Evolutionary conservation across 1,140 invertebrate genomes (phyloP), one percentile per base, ranked within the genome.

Genomic region (Trissolcus basalis): DNA sequence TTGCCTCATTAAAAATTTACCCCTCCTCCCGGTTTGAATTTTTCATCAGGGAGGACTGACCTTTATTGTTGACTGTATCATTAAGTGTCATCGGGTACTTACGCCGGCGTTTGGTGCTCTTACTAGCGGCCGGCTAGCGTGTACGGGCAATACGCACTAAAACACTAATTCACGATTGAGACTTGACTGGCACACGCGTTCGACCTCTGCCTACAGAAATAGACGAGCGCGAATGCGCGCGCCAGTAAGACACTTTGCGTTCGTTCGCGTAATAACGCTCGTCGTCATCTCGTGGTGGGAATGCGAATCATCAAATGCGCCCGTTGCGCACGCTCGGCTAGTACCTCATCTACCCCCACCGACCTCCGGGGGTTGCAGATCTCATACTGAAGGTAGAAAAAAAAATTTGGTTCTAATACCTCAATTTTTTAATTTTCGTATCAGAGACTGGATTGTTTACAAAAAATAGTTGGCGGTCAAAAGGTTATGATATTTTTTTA

Each of bases 161-260:
- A 32, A 53, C 19, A 7, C 41, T 39, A 36, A 51, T 68, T 51
- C 51, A 53, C 51, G 60, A 59, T 15, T 54, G 39, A 60, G 50
- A 54, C 60, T 65, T 64, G 15, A 54, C 59, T 73, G 58, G 56
- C 54, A 67, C 63, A 43, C 63, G 63, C 56, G 51, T 53, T 45
- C 71, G 71, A 65, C 65, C 72, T 68, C 65, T 73, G 55, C 59
- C 77, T 68, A 73, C 65, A 67, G 72, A 78, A 67, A 71, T 78
- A 65, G 77, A 67, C 50, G 35, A 78, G 61, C 61, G 68, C 71
- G 61, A 70, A 53, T 77, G 74, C 67, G 74, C 74, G 67, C 48
- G 74, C 61, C 74, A 63, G 67, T 68, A 55, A 55, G 61, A 13
- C 67, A 65, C 61, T 51, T 67, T 41, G 47, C 50, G 60, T 49